A percentile compares a stretch with the other conserved stretches of the same genome.
Evolutionary conservation across 2,888 invertebrate species (phyloP).

Genomic region (Neocrepidodera transversa): DNA sequence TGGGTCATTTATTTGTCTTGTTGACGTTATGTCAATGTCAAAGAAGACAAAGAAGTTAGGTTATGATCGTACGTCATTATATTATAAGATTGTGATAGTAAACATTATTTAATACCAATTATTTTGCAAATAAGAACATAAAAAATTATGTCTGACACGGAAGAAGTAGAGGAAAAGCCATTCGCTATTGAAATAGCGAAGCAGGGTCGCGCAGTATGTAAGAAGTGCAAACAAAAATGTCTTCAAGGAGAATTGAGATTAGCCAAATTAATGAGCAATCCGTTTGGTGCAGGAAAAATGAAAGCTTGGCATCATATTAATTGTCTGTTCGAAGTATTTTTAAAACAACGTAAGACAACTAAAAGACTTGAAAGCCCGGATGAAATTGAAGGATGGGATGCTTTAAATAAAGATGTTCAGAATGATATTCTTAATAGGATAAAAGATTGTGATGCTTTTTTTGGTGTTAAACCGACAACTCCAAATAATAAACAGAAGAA

Average conservation of each 20-base stretch:
- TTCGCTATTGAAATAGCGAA: slow-evolving; percentile 83
- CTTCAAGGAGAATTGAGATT: slow-evolving; percentile 75
- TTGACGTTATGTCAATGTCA: too few species aligned
- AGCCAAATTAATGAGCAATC: slow-evolving; percentile 80
- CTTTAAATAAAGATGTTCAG: slow-evolving; percentile 72
- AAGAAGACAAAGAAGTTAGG: too few species aligned
- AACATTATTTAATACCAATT: too few species aligned
- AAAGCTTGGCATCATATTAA: slow-evolving; percentile 84
- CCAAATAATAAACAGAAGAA: slow-evolving; percentile 37
- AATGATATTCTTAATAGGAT: slow-evolving; percentile 69
- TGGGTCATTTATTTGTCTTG: too few species aligned
- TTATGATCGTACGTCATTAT: too few species aligned
- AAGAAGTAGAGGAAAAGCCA: slow-evolving; percentile 62
- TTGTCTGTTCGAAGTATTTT: slow-evolving; percentile 81
- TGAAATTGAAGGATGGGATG: slow-evolving; percentile 81
- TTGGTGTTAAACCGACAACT: slow-evolving; percentile 48
- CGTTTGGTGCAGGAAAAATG: slow-evolving; percentile 77
- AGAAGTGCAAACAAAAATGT: slow-evolving; percentile 84
- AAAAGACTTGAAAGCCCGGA: slow-evolving; percentile 79
- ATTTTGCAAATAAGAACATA: too few species aligned
- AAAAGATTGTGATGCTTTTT: slow-evolving; percentile 67
- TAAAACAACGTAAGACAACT: slow-evolving; percentile 80
- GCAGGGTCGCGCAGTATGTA: slow-evolving; percentile 81
- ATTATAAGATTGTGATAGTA: too few species aligned
- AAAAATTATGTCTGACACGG: slow-evolving; percentile 58